Evolutionary conservation across 2,888 invertebrate genomes (phyloP).

Genomic region (Luperina testacea): DNA sequence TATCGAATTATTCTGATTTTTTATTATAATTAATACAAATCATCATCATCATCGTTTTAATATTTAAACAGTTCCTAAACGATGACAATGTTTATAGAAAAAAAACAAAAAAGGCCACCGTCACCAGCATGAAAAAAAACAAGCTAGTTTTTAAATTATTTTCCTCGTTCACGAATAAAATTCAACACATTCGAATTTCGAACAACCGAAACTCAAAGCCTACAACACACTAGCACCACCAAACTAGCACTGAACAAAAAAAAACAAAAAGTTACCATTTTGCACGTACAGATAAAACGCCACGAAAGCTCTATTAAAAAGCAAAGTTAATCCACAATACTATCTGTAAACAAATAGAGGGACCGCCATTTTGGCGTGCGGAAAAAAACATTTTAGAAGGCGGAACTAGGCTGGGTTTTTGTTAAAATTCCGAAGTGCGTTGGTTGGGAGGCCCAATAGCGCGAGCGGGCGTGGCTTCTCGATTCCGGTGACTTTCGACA

Average conservation of each 20-base stretch:
- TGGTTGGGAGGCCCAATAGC: conserved; percentile 83
- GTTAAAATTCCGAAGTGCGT: conserved; percentile 87
- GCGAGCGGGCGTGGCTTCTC: conserved; percentile 88
- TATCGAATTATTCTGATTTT: not conserved
- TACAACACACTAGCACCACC: conserved; percentile 33
- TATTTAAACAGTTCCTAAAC: conserved; percentile 7
- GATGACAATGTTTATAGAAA: not conserved
- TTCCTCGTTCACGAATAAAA: conserved; percentile 22
- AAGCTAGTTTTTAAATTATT: not conserved
- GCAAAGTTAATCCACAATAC: conserved; percentile 62
- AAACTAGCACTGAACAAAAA: conserved; percentile 38
- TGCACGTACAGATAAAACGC: conserved; percentile 53
- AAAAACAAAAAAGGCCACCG: not conserved
- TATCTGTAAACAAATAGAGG: conserved; percentile 80
- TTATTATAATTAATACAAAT: not conserved
- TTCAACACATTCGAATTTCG: conserved; percentile 46
- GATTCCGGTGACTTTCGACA: conserved; percentile 87
- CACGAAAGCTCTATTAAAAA: conserved; percentile 53
- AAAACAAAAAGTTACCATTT: conserved; percentile 30
- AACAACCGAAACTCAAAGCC: conserved; percentile 51
- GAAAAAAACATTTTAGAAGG: conserved; percentile 89
- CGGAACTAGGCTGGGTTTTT: conserved; percentile 89
- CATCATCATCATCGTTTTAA: not conserved
- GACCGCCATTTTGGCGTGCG: conserved; percentile 88
- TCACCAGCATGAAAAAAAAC: not conserved